Conservation (phyloP, 2,113 vertebrate genomes). For the Actenoides lindsayi region DNA sequence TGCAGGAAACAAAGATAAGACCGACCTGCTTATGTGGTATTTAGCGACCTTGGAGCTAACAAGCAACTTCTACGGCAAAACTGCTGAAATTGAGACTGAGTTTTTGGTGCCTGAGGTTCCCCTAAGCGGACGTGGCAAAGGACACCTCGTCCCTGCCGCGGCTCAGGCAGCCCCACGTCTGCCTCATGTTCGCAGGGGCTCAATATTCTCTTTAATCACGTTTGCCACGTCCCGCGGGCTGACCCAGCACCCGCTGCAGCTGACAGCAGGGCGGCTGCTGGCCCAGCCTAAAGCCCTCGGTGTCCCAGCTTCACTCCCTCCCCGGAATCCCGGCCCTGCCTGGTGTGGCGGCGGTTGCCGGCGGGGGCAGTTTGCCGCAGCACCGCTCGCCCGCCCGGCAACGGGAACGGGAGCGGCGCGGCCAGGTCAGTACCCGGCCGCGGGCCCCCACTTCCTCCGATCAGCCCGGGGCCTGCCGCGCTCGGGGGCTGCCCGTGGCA, state of each 20-base stretch:
- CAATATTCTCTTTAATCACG: fast-evolving
- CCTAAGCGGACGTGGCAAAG: fast-evolving
- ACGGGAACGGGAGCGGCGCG: background rate
- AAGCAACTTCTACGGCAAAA: background rate
- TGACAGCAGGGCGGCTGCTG: background rate
- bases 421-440: background rate
- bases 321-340: background rate
- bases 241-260: fast-evolving
- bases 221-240: fast-evolving
- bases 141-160: fast-evolving
- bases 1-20: background rate
- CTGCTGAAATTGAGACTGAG: background rate
- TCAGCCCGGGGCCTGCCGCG: background rate
- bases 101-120: background rate
- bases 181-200: background rate
- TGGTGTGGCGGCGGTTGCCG: background rate
- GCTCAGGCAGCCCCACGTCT: no score
- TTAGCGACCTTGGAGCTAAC: background rate
- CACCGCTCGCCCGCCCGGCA: background rate
- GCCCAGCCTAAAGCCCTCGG: background rate
- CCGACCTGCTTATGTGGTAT: no score
- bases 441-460: background rate
- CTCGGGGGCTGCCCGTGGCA: background rate
- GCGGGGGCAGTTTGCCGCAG: background rate
- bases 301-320: background rate